A percentile compares a stretch with the other conserved stretches of the same genome.
These are phyloP conservation scores for Eupelmus urozonus DNA, from an alignment of 2,888 invertebrate genomes.

Conservation along the genomic window DNA sequence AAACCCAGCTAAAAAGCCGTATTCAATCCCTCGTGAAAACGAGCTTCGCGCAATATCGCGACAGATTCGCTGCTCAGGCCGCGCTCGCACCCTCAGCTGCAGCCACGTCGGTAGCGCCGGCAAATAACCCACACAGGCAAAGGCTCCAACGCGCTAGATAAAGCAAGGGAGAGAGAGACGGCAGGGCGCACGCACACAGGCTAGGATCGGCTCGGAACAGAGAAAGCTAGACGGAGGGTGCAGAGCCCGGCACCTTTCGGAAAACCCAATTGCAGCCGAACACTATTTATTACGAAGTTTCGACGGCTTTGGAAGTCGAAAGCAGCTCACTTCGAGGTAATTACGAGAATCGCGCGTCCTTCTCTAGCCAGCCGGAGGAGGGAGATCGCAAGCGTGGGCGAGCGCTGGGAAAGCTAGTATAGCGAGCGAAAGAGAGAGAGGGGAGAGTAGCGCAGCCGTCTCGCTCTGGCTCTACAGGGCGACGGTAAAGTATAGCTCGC, in stretches of 20 bases:
- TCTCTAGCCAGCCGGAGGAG: slow-evolving; percentile 41
- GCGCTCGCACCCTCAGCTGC: slow-evolving; percentile 9
- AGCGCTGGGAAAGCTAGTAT: slow-evolving; percentile 6
- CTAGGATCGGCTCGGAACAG: background rate
- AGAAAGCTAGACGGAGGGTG: slow-evolving; percentile 14
- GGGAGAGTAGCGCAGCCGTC: slow-evolving; percentile 10
- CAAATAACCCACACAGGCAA: slow-evolving; percentile 28
- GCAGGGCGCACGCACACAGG: slow-evolving; percentile 17
- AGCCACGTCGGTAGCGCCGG: no score
- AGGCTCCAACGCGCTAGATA: slow-evolving; percentile 14
- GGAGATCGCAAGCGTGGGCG: slow-evolving; percentile 18
- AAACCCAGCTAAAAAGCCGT: background rate
- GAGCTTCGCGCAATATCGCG: slow-evolving; percentile 17
- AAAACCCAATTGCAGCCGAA: slow-evolving; percentile 65
- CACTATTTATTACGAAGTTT: slow-evolving; percentile 76
- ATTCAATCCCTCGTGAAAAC: background rate
- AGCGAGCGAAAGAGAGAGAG: slow-evolving; percentile 7
- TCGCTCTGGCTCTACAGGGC: slow-evolving; percentile 17
- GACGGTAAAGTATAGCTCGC: slow-evolving; percentile 22
- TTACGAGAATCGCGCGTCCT: slow-evolving; percentile 73
- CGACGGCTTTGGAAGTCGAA: slow-evolving; percentile 75
- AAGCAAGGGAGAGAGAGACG: slow-evolving; percentile 36
- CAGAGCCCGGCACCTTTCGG: slow-evolving; percentile 58
- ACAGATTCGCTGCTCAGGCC: slow-evolving; percentile 19
- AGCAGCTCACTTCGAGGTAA: slow-evolving; percentile 76